Evolutionary conservation across 2,888 invertebrate species (phyloP).

Genomic region (Capitulum mitella): DNA sequence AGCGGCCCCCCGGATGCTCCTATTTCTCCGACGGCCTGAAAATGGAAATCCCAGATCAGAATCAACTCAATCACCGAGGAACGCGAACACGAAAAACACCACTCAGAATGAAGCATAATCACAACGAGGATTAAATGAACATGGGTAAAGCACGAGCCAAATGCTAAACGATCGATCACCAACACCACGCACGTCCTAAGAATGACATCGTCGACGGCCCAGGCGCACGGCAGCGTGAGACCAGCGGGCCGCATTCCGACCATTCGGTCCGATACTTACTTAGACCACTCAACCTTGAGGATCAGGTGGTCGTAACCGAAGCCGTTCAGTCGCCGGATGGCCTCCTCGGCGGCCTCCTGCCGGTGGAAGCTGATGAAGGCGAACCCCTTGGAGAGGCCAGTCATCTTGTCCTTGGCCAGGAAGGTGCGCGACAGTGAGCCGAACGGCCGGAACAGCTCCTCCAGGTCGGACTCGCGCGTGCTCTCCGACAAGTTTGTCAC

Average conservation of each 20-base stretch:
- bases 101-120: too few relatives aligned
- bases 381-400: conserved; percentile 47
- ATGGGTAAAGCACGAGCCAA: too few relatives aligned
- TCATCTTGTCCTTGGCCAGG: conserved; percentile 77
- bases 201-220: too few relatives aligned
- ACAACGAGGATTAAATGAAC: too few relatives aligned
- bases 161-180: too few relatives aligned
- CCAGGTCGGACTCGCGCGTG: conserved; percentile 83
- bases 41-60: too few relatives aligned
- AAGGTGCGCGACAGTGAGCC: conserved; percentile 90
- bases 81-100: too few relatives aligned
- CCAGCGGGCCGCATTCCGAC: too few relatives aligned
- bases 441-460: conserved; percentile 88
- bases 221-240: too few relatives aligned
- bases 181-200: too few relatives aligned
- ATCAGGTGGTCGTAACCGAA: conserved; percentile 97
- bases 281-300: conserved; percentile 97
- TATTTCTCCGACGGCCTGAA: conserved; percentile 28
- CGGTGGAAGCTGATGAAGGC: conserved; percentile 96
- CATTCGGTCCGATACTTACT: conserved; percentile 42
- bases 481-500: conserved; percentile 96
- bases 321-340: conserved; percentile 80
- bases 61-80: too few relatives aligned
- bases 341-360: conserved; percentile 81
- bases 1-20: neutral